These are phyloP conservation scores for Clarias pachynema DNA, from an alignment of 2,797 vertebrate species.

Conservation along the genomic window DNA sequence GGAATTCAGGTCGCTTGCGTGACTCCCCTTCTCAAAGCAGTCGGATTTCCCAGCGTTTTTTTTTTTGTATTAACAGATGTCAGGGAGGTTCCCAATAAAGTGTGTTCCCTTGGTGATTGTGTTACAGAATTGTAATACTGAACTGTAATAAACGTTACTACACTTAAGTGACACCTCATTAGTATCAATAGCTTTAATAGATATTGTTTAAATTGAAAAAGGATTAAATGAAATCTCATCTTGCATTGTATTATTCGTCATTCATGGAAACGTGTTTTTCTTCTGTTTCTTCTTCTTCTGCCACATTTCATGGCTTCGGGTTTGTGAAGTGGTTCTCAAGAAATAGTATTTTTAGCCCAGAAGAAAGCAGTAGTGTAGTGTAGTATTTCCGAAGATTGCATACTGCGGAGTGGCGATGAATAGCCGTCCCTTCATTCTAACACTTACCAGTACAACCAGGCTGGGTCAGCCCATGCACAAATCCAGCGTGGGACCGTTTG, in stretches of 20 bases:
- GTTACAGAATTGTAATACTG: neutral
- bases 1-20: constrained; percentile 51
- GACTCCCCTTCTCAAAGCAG: constrained; percentile 47
- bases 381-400: constrained; percentile 24
- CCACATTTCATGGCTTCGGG: neutral
- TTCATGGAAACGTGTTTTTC: neutral
- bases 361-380: constrained; percentile 4
- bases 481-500: constrained; percentile 73
- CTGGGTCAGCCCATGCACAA: constrained; percentile 58
- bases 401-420: constrained; percentile 1
- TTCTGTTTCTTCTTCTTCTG: neutral
- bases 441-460: constrained; percentile 24
- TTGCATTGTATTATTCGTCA: neutral
- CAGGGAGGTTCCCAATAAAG: neutral
- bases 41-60: neutral
- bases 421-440: constrained; percentile 17
- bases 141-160: neutral
- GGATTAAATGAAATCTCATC: neutral
- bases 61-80: constrained; percentile 30
- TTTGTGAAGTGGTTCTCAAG: neutral
- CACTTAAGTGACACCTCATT: neutral
- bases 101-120: neutral
- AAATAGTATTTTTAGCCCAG: constrained; percentile 5
- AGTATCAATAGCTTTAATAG: constrained; percentile 12
- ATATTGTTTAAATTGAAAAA: neutral